phyloP scores from a whole-genome alignment of 2,797 vertebrate genomes.

The Lepus townsendii region DNA sequence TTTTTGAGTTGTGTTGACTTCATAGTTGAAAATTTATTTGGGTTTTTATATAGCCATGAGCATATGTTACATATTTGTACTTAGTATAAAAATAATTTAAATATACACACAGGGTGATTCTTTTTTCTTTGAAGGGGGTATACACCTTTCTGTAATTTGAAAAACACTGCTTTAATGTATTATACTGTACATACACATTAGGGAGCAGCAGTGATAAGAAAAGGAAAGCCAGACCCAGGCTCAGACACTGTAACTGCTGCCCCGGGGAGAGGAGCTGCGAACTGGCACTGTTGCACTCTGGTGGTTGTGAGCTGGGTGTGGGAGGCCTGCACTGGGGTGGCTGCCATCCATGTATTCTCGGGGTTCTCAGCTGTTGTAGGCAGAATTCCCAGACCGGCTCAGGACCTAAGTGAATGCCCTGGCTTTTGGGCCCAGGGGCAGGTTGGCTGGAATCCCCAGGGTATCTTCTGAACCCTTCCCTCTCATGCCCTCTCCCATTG shows the following conservation, averaged over 20 bases:
- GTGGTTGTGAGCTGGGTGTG: background rate
- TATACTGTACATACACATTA: background rate
- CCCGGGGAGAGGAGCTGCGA: background rate
- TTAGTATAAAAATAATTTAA: conserved; percentile 70
- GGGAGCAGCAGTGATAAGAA: conserved; percentile 18
- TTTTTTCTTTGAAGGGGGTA: conserved; percentile 2
- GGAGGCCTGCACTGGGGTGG: background rate
- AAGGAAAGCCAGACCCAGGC: background rate
- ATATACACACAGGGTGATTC: conserved; percentile 26
- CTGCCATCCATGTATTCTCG: fast-evolving
- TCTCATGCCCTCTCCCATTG: background rate
- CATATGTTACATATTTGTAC: conserved; percentile 56
- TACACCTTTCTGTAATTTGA: conserved; percentile 20
- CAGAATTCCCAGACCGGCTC: background rate
- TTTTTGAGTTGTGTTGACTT: conserved; percentile 64
- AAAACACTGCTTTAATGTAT: background rate
- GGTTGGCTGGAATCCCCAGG: background rate
- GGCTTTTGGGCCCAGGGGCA: background rate
- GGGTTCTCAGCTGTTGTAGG: background rate
- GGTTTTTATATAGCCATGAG: conserved; percentile 35
- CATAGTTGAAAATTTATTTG: conserved; percentile 67
- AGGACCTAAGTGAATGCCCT: background rate
- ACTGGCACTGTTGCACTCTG: background rate
- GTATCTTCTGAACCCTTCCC: background rate
- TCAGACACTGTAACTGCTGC: background rate